Conservation (phyloP, 2,888 invertebrate species). For the Lasioglossum leucozonium region DNA sequence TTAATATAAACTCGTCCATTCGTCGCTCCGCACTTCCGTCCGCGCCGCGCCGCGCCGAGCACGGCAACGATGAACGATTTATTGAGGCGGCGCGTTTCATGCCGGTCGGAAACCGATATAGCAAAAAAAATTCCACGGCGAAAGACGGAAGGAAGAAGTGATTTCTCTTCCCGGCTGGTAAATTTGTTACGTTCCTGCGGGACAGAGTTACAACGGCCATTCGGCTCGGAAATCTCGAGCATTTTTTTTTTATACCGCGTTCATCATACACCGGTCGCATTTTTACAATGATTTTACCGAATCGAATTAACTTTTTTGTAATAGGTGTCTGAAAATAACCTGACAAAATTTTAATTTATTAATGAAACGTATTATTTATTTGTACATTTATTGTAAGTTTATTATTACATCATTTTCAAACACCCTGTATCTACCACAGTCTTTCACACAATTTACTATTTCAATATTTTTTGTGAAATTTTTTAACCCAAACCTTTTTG, state of each 20-base stretch:
- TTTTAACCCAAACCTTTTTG: no score
- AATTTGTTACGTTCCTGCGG: neutral
- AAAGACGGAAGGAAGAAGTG: neutral
- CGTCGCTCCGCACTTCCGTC: conserved; percentile 20
- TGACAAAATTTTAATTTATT: no score
- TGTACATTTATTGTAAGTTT: no score
- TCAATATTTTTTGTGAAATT: no score
- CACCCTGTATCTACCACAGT: neutral
- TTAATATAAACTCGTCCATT: conserved; percentile 35
- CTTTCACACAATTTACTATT: no score
- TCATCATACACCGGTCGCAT: neutral
- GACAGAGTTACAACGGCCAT: neutral
- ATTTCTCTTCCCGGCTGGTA: neutral
- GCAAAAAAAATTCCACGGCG: neutral
- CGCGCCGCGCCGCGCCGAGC: neutral
- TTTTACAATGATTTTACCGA: neutral
- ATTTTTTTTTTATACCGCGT: neutral
- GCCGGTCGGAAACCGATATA: neutral
- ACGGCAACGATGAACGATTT: conserved; percentile 9
- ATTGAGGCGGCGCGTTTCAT: neutral
- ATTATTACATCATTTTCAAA: no score
- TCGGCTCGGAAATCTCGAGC: neutral
- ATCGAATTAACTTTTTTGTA: neutral
- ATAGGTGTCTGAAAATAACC: no score
- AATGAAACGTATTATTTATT: no score